Conservation (phyloP, 2,113 vertebrate genomes). For the Silurus glanis region DNA sequence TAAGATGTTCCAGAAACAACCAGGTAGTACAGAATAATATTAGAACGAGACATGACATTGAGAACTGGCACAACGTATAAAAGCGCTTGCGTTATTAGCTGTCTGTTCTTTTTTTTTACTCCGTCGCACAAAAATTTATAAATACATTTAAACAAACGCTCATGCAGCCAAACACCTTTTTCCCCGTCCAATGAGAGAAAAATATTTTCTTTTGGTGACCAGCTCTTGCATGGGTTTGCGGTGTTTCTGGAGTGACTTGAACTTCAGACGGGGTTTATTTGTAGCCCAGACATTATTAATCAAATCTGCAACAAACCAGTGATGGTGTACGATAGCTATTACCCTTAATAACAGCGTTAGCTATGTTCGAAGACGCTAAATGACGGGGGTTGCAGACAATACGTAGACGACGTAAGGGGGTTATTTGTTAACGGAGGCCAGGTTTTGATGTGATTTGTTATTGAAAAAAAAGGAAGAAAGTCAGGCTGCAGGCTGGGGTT, state of each 20-base stretch:
- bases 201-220: too few species aligned
- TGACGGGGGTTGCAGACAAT: conserved; percentile 1
- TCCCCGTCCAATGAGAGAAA: not conserved
- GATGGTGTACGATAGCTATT: conserved; percentile 57
- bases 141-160: not conserved
- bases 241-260: conserved; percentile 9
- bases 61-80: not conserved
- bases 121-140: not conserved
- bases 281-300: conserved; percentile 65
- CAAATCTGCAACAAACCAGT: conserved; percentile 60
- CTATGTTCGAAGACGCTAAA: conserved; percentile 42
- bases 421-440: conserved; percentile 13
- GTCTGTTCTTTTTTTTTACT: not conserved
- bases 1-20: too few species aligned
- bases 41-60: not conserved
- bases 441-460: not conserved
- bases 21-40: not conserved
- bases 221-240: not conserved
- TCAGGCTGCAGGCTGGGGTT: conserved; percentile 21
- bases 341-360: conserved; percentile 57
- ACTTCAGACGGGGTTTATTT: conserved; percentile 29
- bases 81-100: not conserved
- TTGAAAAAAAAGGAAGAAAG: conserved; percentile 39
- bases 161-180: not conserved
- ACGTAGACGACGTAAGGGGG: conserved; percentile 12